Base-by-base conservation (phyloP, 1,140 invertebrate species). In the Plectrocnemia conspersa region DNA sequence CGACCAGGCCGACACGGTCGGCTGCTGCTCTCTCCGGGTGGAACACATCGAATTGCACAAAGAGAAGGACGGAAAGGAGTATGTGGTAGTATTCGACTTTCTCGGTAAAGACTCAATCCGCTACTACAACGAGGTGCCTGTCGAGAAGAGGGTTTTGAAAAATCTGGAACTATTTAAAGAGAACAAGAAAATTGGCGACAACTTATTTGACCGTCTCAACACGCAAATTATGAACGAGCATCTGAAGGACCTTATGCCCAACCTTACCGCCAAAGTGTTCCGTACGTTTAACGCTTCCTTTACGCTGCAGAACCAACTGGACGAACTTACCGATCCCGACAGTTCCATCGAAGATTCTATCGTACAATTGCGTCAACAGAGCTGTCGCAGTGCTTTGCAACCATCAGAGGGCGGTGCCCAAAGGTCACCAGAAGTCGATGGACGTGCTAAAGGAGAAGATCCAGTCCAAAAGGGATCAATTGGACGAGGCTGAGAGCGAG, bases 221-320 rank as follows among this genome's bases (percentile, higher is more conserved):
- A 99, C 97, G 0, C 79, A 85, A 63, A 89, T 95, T 52, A 78
- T 99, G 64, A 99, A 99, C 76, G 95, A 98, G 71, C 93, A 99
- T 80, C 76, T 99, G 54, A 94, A 92, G 66, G 93, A 95, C 66
- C 72, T 99, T 63, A 98, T 99, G 97, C 92, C 69, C 64, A 97
- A 96, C 44, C 80, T 99, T 32, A 98, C 97, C 55, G 97, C 97
- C 15, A 99, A 99, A 80, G 97, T 99, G 48, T 99, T 99, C 83
- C 93, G 97, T 86, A 99, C 97, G 11, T 99, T 95, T 69, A 99
- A 99, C 74, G 97, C 97, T 41, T 99, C 96, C 10, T 89, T 86
- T 68, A 99, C 97, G 41, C 77, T 99, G 46, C 97, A 99, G 76
- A 88, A 93, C 65, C 95, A 99, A 74, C 79, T 99, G 45, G 85